Evolutionary conservation across 2,113 vertebrate genomes (phyloP), one percentile per base, ranked within the genome.

Genomic region (Gopherus flavomarginatus): DNA sequence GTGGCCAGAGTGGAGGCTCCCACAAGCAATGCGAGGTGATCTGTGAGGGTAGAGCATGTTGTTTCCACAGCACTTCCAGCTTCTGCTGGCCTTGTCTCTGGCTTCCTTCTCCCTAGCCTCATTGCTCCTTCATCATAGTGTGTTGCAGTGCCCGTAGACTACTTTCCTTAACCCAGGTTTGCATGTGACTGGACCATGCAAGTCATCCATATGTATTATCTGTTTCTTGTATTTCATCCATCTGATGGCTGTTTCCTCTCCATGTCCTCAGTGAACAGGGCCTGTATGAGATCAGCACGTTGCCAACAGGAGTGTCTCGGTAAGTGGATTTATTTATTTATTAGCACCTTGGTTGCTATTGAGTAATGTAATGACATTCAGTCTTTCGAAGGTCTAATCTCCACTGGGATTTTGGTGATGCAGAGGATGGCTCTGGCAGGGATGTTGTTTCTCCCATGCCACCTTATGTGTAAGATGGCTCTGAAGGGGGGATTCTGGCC

Each of bases 221-320:
- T 38, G 19, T 72, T 82, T 56, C 6, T 56, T 54, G 1, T 27
- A 49, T 8, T 50, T 86, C 83, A 13, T 87, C 42, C 9, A 4
- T 49, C 80, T 97, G 81, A 97, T n/a, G 21, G 8, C 16, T 94
- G 19, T 96, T 53, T 92, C 17, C 85, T 87, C 85, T 96, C 91
- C 90, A 9, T 93, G 65, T 95, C 83, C 49, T 81, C 96, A 99
- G 99, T 94, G 97, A 98, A 82, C 98, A 97, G 4, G 99, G 99
- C 29, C 97, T 98, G 22, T 98, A 99, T 97, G 99, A 99, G 83
- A 99, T 99, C 97, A 99, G 99, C 97, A 85, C 90, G 21, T 98
- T 94, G 14, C 98, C 99, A 5, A 98, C 98, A 29, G 99, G 99
- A 19, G 69, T 99, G 59, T 99, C 99, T 89, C 98, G 98, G 99